Percentiles rank a stretch among this genome's conserved stretches.
phyloP scores from a whole-genome alignment of 2,888 invertebrate genomes.

The Dendrolimus pini region DNA sequence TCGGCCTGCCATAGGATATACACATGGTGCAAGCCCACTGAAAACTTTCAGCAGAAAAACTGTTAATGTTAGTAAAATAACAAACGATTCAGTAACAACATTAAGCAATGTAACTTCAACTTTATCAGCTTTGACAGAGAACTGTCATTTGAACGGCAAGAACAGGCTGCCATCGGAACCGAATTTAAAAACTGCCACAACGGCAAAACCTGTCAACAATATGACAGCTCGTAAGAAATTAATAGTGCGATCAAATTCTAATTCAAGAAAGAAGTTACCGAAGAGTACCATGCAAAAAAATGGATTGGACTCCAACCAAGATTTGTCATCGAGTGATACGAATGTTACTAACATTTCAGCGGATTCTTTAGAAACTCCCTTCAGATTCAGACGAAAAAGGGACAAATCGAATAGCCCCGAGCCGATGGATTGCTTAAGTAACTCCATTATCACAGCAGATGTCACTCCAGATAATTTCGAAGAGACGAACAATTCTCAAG shows the following conservation, averaged over 20 bases:
- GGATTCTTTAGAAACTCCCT: constrained; percentile 64
- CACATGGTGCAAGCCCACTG: constrained; percentile 51
- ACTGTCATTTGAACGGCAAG: constrained; percentile 66
- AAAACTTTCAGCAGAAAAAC: constrained; percentile 60
- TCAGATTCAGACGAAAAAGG: constrained; percentile 61
- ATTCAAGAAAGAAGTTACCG: constrained; percentile 56
- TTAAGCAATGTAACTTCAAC: constrained; percentile 59
- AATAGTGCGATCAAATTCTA: constrained; percentile 61
- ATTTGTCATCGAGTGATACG: constrained; percentile 68
- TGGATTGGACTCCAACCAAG: constrained; percentile 51
- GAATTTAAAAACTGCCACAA: constrained; percentile 43
- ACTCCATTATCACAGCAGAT: constrained; percentile 59
- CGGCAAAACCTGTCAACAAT: constrained; percentile 34
- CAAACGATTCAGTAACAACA: constrained; percentile 39
- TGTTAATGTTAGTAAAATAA: constrained; percentile 35
- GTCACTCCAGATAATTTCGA: constrained; percentile 64
- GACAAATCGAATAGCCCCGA: constrained; percentile 66
- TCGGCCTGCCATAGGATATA: constrained; percentile 47
- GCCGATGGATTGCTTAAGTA: constrained; percentile 63
- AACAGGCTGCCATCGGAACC: constrained; percentile 59
- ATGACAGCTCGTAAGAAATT: constrained; percentile 56
- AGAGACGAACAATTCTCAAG: constrained; percentile 66
- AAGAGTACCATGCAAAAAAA: constrained; percentile 46
- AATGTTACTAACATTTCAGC: constrained; percentile 68
- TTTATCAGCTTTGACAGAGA: constrained; percentile 60